phyloP scores from a whole-genome alignment of 2,888 invertebrate species.

The Perithous albicinctus region DNA sequence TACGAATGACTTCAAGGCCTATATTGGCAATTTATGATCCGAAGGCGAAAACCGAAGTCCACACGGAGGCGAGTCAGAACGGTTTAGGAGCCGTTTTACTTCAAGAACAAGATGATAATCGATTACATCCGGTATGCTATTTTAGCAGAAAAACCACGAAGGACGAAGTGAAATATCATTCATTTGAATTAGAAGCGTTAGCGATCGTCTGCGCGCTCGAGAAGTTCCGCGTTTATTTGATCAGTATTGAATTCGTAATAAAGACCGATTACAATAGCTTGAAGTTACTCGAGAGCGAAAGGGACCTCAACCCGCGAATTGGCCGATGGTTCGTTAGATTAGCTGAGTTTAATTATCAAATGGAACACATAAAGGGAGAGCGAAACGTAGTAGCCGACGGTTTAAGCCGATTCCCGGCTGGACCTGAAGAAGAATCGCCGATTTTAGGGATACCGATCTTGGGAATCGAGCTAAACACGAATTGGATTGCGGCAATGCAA shows the following conservation, averaged over 20 bases:
- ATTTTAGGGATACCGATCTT: conserved; percentile 63
- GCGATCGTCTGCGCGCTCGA: conserved; percentile 59
- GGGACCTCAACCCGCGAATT: conserved; percentile 40
- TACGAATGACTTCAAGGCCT: conserved; percentile 66
- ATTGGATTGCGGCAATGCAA: conserved; percentile 63
- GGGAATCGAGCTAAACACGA: conserved; percentile 57
- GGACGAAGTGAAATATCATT: too few relatives aligned
- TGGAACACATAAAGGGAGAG: conserved; percentile 65
- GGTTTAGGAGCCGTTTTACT: too few relatives aligned
- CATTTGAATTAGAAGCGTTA: conserved; percentile 14
- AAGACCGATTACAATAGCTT: conserved; percentile 60
- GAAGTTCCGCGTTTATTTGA: conserved; percentile 59
- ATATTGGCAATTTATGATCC: conserved; percentile 72
- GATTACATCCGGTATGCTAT: too few relatives aligned
- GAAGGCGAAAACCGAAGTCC: too few relatives aligned
- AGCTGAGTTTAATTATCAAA: conserved; percentile 66
- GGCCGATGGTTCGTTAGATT: conserved; percentile 58
- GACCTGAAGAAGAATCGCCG: conserved; percentile 47
- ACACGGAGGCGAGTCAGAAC: too few relatives aligned
- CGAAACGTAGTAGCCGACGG: conserved; percentile 60
- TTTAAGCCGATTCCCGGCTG: conserved; percentile 67
- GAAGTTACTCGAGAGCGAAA: conserved; percentile 11
- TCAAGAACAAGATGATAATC: too few relatives aligned
- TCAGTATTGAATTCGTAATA: conserved; percentile 63
- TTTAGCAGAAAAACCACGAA: too few relatives aligned